These are phyloP conservation scores for Eilema sororculum DNA, from an alignment of 2,888 invertebrate species.

Conservation along the genomic window DNA sequence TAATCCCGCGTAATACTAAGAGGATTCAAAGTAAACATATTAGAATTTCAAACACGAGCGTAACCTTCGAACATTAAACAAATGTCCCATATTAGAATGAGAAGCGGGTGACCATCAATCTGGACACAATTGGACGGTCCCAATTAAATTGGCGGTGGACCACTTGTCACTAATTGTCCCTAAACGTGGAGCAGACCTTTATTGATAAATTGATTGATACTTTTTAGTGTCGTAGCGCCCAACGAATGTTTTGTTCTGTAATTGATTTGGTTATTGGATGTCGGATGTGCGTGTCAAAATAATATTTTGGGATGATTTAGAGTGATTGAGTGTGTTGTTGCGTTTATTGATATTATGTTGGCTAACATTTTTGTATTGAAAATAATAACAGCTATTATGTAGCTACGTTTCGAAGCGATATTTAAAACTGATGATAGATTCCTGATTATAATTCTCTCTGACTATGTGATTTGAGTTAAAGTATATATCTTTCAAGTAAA, in stretches of 20 bases:
- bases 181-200: constrained; percentile 50
- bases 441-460: too few relatives aligned
- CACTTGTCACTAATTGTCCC: constrained; percentile 69
- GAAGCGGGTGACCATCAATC: constrained; percentile 63
- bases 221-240: constrained; percentile 36
- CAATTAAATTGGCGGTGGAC: constrained; percentile 57
- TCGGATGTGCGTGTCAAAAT: constrained; percentile 49
- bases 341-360: constrained; percentile 10
- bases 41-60: not conserved
- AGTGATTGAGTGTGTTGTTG: constrained; percentile 33
- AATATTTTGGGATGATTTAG: constrained; percentile 37
- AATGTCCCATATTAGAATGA: constrained; percentile 34
- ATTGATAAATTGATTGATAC: constrained; percentile 68
- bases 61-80: constrained; percentile 8
- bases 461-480: too few relatives aligned
- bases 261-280: constrained; percentile 47
- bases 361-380: not conserved
- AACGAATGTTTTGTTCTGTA: constrained; percentile 37
- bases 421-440: too few relatives aligned
- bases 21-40: not conserved
- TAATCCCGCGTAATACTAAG: not conserved
- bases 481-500: too few relatives aligned
- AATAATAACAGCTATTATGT: too few relatives aligned
- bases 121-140: constrained; percentile 57
- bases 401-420: too few relatives aligned